phyloP scores from a whole-genome alignment of 2,113 vertebrate species.

The Malurus melanocephalus region DNA sequence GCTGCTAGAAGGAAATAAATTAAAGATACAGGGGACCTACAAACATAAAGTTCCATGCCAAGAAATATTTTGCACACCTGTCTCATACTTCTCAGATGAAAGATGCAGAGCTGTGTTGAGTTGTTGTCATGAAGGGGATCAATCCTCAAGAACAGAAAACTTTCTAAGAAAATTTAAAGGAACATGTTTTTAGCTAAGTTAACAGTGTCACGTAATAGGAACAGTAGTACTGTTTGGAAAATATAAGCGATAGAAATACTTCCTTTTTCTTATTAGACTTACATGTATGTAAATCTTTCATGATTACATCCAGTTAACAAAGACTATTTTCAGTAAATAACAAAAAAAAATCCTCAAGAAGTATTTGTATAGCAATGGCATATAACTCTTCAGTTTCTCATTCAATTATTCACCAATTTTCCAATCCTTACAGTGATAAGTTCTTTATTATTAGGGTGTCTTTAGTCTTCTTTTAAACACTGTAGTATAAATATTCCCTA shows the following conservation, averaged over 20 bases:
- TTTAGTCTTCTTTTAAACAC: neutral
- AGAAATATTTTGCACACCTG: neutral
- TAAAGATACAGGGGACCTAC: neutral
- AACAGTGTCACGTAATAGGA: neutral
- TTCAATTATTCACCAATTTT: neutral
- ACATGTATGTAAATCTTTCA: neutral
- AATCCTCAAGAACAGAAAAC: neutral
- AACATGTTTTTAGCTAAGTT: neutral
- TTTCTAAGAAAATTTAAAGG: neutral
- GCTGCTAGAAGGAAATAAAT: slow-evolving; percentile 4
- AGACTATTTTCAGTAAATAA: neutral
- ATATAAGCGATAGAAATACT: neutral
- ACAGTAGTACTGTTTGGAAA: neutral
- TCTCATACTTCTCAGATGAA: neutral
- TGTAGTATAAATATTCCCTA: neutral
- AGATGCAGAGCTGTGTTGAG: neutral
- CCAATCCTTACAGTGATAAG: neutral
- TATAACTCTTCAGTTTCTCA: neutral
- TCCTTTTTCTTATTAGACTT: neutral
- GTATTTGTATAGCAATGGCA: neutral
- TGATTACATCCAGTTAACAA: neutral
- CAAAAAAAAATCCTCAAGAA: neutral
- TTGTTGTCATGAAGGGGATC: neutral
- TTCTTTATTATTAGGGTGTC: neutral
- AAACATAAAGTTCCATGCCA: neutral